Evolutionary conservation across 2,888 invertebrate genomes (phyloP).

Genomic region (Philaethria dido): DNA sequence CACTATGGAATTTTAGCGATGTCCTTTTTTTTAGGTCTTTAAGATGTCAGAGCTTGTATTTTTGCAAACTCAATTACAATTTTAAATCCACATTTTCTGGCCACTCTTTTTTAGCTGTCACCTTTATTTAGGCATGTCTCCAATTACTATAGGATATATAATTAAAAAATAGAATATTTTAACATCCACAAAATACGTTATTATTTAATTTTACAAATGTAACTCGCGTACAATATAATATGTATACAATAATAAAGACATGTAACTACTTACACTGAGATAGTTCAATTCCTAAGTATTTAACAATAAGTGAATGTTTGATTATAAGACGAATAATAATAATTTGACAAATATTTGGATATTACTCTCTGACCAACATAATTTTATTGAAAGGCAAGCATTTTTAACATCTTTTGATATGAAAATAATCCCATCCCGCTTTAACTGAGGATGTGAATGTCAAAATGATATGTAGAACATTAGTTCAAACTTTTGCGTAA

Average conservation of each 20-base stretch:
- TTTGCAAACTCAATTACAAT: too few species aligned
- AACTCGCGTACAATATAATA: conserved; percentile 14
- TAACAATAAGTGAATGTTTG: conserved; percentile 12
- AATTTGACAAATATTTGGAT: neutral
- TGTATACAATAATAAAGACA: conserved; percentile 10
- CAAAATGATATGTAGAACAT: too few species aligned
- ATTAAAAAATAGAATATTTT: conserved; percentile 35
- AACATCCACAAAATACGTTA: conserved; percentile 27
- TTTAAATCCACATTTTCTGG: too few species aligned
- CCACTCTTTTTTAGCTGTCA: too few species aligned
- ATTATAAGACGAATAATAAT: conserved; percentile 17
- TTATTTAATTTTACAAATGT: conserved; percentile 21
- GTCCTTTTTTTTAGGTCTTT: too few species aligned
- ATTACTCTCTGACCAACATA: conserved; percentile 20
- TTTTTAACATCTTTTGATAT: too few species aligned
- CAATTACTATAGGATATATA: conserved; percentile 20
- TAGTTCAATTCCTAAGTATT: conserved; percentile 36
- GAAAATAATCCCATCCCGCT: too few species aligned
- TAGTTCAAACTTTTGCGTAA: too few species aligned
- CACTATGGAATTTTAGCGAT: too few species aligned
- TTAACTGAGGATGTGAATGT: too few species aligned
- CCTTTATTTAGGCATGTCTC: neutral
- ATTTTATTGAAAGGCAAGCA: neutral
- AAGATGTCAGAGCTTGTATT: too few species aligned
- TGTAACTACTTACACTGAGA: conserved; percentile 26